Evolutionary conservation across 2,113 vertebrate genomes (phyloP), one percentile per base, ranked within the genome.

Genomic region (Solenodon paradoxus): DNA sequence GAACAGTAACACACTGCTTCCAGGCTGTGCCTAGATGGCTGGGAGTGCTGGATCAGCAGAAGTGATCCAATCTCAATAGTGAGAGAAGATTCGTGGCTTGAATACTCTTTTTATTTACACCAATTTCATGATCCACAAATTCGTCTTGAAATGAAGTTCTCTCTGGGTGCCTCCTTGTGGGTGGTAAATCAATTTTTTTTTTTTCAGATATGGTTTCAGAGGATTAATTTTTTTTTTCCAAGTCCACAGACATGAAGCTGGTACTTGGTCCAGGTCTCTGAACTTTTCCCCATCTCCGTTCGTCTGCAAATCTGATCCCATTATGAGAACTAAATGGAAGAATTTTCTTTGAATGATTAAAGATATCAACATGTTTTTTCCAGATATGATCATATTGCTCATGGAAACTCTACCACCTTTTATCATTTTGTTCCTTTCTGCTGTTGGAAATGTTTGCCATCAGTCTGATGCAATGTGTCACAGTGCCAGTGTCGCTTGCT

Each of bases 331-430:
- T 5, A 53, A 71, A 81, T 66, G 42, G 53, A 59, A 90, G 10
- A 42, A 30, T 63, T 93, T 84, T 82, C 28, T 53, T 77, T 82
- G 77, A 17, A 80, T 66, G 80, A 80, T 88, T 88, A 75, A 93
- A 94, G 59, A 32, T 71, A 88, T 81, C 69, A 42, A 59, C 51
- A 26, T 88, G 17, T 83, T 90, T 94, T 75, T 32, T 88, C 55
- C 53, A 61, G 64, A 84, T 72, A 87, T 15, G 28, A 66, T 55
- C 69, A 63, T 61, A 59, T 79, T 51, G 64, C n/a, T 57, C 55
- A 4, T 49, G 69, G 69, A 69, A 57, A 90, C 47, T 71, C 69
- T 30, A 42, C 47, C 78, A 63, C 40, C 55, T 94, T 95, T 94
- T 55, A 55, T 84, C 68, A 83, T 64, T 87, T 85, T 59, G 57